Percentiles rank a stretch among this genome's conserved stretches.
Conservation (phyloP, 1,140 invertebrate genomes). For the Ylistrum balloti region DNA sequence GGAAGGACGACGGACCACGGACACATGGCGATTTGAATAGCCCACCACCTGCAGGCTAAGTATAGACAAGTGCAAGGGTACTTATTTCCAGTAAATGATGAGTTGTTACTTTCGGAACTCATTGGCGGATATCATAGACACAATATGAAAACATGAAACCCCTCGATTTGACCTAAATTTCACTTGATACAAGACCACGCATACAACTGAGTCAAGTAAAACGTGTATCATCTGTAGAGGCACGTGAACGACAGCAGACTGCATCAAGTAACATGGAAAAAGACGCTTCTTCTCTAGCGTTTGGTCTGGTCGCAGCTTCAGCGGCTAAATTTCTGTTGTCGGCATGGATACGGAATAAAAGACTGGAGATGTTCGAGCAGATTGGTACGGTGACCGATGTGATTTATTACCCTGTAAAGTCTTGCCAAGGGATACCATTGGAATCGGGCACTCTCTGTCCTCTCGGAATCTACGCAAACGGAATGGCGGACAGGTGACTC, state of each 20-base stretch:
- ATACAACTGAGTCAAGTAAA: too few species aligned
- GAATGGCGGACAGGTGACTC: neutral
- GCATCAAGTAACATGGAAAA: neutral
- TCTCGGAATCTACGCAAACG: neutral
- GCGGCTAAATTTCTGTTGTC: neutral
- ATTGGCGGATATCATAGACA: too few species aligned
- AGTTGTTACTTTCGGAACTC: neutral
- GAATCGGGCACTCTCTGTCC: neutral
- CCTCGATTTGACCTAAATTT: neutral
- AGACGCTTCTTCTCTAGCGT: neutral
- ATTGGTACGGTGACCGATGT: neutral
- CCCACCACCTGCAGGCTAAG: too few species aligned
- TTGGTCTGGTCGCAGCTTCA: neutral
- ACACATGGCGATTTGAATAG: too few species aligned
- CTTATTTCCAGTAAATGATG: too few species aligned
- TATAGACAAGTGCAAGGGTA: too few species aligned
- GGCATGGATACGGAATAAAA: conserved; percentile 30
- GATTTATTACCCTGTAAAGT: neutral
- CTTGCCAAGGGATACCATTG: neutral
- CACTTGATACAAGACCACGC: too few species aligned
- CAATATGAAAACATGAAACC: neutral
- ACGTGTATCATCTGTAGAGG: neutral
- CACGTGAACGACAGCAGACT: neutral
- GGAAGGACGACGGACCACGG: too few species aligned
- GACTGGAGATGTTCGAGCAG: neutral